Percentiles rank a stretch among this genome's conserved stretches.
These are phyloP conservation scores for Macrobrachium nipponense DNA, from an alignment of 1,140 invertebrate genomes.

Conservation along the genomic window DNA sequence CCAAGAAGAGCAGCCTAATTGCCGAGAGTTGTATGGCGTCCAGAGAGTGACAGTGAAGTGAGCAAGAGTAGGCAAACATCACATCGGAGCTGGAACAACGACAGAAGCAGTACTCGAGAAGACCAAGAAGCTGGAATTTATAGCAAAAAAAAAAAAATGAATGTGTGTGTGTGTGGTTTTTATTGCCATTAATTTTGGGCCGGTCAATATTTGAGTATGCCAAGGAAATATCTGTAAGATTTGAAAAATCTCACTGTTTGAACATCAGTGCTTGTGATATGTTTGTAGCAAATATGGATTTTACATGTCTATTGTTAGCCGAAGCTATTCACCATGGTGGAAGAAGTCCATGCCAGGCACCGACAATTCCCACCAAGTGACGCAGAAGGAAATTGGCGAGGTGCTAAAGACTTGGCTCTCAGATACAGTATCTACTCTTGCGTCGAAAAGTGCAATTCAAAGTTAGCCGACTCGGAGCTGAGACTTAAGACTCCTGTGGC, in stretches of 20 bases:
- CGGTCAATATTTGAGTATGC: slow-evolving; percentile 41
- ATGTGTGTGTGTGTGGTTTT: too few relatives aligned
- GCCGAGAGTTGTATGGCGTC: slow-evolving; percentile 55
- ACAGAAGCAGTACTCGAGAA: slow-evolving; percentile 30
- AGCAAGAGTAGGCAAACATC: slow-evolving; percentile 28
- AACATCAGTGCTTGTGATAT: slow-evolving; percentile 59
- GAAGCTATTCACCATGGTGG: slow-evolving; percentile 45
- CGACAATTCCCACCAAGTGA: slow-evolving; percentile 53
- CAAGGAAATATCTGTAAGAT: slow-evolving; percentile 44
- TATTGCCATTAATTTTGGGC: slow-evolving; percentile 7
- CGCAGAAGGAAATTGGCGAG: slow-evolving; percentile 54
- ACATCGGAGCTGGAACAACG: slow-evolving; percentile 35
- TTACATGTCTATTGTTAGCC: slow-evolving; percentile 51
- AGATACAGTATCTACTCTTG: slow-evolving; percentile 56
- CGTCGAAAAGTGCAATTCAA: slow-evolving; percentile 62
- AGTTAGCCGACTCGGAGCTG: slow-evolving; percentile 59
- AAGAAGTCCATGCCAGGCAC: slow-evolving; percentile 41
- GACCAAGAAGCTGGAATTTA: too few relatives aligned
- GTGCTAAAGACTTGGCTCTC: slow-evolving; percentile 58
- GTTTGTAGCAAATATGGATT: slow-evolving; percentile 56
- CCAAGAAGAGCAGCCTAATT: slow-evolving; percentile 35
- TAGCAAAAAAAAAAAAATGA: too few relatives aligned
- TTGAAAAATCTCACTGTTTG: slow-evolving; percentile 41
- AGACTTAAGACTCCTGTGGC: slow-evolving; percentile 59
- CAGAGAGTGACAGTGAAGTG: slow-evolving; percentile 51